phyloP scores from a whole-genome alignment of 2,113 vertebrate genomes.

The Microtus montanus region DNA sequence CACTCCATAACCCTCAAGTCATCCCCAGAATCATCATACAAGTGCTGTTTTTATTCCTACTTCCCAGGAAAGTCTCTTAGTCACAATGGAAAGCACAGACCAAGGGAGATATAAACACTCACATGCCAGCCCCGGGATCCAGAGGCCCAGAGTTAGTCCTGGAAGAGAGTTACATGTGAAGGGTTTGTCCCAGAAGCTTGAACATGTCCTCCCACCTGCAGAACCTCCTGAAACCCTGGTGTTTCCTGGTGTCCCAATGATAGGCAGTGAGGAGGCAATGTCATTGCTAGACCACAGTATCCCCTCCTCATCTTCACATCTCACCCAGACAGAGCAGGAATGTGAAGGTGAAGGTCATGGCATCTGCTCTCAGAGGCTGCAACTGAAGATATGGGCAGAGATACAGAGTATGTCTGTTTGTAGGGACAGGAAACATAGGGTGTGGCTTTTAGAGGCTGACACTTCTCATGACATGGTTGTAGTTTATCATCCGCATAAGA shows the following conservation, averaged over 20 bases:
- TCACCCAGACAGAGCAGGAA: neutral
- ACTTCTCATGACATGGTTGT: neutral
- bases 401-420: no score
- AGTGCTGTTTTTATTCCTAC: fast-evolving
- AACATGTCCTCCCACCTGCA: neutral
- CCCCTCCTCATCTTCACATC: neutral
- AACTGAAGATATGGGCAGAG: neutral
- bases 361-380: neutral
- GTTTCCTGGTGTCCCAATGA: neutral
- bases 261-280: neutral
- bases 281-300: neutral
- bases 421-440: no score
- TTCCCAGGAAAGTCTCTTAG: no score
- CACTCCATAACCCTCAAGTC: no score
- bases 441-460: neutral
- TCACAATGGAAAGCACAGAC: fast-evolving
- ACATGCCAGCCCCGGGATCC: neutral
- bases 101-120: neutral
- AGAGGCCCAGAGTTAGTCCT: neutral
- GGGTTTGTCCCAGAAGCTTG: neutral
- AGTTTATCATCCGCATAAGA: no score
- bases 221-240: neutral
- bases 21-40: fast-evolving
- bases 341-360: neutral
- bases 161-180: neutral